A percentile compares a stretch with the other conserved stretches of the same genome.
Conservation (phyloP, 92 coral and sea anemone species). For the Blastomussa wellsi region DNA sequence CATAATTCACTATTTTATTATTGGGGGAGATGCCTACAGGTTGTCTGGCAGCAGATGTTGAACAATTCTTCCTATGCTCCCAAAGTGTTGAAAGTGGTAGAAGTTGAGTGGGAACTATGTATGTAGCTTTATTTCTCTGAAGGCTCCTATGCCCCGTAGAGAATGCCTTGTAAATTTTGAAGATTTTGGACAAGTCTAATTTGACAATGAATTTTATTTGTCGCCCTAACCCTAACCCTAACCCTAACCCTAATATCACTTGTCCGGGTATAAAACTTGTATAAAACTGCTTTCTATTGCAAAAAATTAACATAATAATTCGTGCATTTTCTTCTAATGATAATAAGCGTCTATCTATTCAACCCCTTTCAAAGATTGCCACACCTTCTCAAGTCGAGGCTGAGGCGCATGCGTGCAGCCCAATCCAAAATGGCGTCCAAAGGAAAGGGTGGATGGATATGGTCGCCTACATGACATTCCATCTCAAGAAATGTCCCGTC, state of each 20-base stretch:
- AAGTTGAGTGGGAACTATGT: too few relatives aligned
- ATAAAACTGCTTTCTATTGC: neutral
- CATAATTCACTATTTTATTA: too few relatives aligned
- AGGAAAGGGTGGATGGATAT: conserved; percentile 85
- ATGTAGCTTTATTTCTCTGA: too few relatives aligned
- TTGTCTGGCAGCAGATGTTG: neutral
- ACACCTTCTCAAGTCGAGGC: conserved; percentile 53
- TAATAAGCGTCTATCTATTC: neutral
- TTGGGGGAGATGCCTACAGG: neutral
- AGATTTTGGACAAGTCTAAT: neutral
- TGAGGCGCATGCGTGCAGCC: conserved; percentile 74
- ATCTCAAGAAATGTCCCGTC: conserved; percentile 95
- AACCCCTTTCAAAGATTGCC: conserved; percentile 12
- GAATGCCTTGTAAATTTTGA: neutral
- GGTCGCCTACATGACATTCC: conserved; percentile 85
- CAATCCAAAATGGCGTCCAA: conserved; percentile 91
- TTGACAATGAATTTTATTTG: neutral
- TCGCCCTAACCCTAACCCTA: too few relatives aligned
- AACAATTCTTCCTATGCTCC: too few relatives aligned
- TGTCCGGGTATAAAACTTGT: too few relatives aligned
- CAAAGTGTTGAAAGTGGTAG: too few relatives aligned
- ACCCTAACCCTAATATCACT: neutral
- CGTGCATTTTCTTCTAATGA: neutral
- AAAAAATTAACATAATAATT: neutral
- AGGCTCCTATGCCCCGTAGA: neutral